These are phyloP conservation scores for Drosophila bifasciata DNA, from an alignment of 1,140 invertebrate species.

Conservation along the genomic window DNA sequence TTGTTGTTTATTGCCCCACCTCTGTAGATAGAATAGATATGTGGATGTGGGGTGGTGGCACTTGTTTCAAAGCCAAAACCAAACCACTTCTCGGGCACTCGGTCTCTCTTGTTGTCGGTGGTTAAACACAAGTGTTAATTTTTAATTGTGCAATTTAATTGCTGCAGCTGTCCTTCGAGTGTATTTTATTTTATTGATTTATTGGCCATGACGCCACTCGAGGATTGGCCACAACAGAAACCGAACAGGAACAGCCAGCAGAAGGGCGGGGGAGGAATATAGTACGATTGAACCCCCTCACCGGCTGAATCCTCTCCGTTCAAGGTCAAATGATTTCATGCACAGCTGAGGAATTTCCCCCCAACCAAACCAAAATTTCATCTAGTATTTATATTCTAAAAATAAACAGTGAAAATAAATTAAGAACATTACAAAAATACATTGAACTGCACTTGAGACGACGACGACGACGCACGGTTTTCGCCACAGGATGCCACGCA, in stretches of 20 bases:
- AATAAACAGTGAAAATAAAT: conserved; percentile 48
- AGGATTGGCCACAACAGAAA: conserved; percentile 17
- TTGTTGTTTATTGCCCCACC: no score
- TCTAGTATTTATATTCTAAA: conserved; percentile 34
- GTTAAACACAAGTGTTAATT: conserved; percentile 29
- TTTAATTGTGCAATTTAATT: conserved; percentile 52
- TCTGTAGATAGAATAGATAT: no score
- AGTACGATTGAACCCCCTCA: neutral
- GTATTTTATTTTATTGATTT: conserved; percentile 41
- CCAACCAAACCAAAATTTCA: conserved; percentile 7
- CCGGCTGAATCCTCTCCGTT: conserved; percentile 23
- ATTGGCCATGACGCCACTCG: conserved; percentile 9
- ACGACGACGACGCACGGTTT: no score
- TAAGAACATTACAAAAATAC: conserved; percentile 50
- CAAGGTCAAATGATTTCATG: conserved; percentile 63
- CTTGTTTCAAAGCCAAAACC: no score
- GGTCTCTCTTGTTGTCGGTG: no score
- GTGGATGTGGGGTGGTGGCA: no score
- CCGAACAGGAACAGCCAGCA: neutral
- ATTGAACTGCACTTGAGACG: conserved; percentile 34
- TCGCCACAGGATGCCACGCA: neutral
- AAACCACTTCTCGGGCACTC: no score
- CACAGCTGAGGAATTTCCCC: conserved; percentile 31
- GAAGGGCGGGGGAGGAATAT: neutral
- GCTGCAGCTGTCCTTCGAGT: conserved; percentile 39